Evolutionary conservation across 1,140 invertebrate species (phyloP).

Genomic region (Ditylenchus dipsaci): DNA sequence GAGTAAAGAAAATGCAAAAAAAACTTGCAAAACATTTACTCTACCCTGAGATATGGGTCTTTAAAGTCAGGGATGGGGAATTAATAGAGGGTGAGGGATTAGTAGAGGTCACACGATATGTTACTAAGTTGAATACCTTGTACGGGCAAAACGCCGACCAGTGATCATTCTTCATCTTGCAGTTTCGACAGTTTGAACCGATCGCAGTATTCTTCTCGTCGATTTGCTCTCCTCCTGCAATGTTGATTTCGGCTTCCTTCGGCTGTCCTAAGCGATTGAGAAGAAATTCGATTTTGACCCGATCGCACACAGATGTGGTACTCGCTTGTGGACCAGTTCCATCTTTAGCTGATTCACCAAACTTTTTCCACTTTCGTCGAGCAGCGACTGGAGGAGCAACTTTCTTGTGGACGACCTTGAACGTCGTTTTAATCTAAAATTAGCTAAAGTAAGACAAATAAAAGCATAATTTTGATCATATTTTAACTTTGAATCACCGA

Average conservation of each 20-base stretch:
- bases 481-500: too few relatives aligned
- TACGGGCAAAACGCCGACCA: slow-evolving; percentile 51
- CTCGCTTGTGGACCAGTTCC: slow-evolving; percentile 63
- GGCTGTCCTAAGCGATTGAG: slow-evolving; percentile 42
- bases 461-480: too few relatives aligned
- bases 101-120: too few relatives aligned
- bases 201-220: slow-evolving; percentile 30
- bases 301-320: slow-evolving; percentile 88
- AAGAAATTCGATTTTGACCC: slow-evolving; percentile 79
- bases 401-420: slow-evolving; percentile 1
- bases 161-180: slow-evolving; percentile 48
- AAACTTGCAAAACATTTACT: too few relatives aligned
- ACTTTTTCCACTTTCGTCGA: slow-evolving; percentile 39
- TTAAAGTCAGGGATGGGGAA: too few relatives aligned
- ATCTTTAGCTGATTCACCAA: slow-evolving; percentile 28
- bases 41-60: too few relatives aligned
- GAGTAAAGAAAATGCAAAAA: too few relatives aligned
- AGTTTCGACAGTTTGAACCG: slow-evolving; percentile 45
- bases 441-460: too few relatives aligned
- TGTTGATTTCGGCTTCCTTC: slow-evolving; percentile 24
- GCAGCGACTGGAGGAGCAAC: slow-evolving; percentile 28
- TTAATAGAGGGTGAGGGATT: too few relatives aligned
- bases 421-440: slow-evolving; percentile 29
- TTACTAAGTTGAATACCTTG: too few relatives aligned
- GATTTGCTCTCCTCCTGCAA: not conserved